Percentiles rank a stretch among this genome's conserved stretches.
phyloP scores from a whole-genome alignment of 2,797 vertebrate genomes.

The Clarias platycephalus region DNA sequence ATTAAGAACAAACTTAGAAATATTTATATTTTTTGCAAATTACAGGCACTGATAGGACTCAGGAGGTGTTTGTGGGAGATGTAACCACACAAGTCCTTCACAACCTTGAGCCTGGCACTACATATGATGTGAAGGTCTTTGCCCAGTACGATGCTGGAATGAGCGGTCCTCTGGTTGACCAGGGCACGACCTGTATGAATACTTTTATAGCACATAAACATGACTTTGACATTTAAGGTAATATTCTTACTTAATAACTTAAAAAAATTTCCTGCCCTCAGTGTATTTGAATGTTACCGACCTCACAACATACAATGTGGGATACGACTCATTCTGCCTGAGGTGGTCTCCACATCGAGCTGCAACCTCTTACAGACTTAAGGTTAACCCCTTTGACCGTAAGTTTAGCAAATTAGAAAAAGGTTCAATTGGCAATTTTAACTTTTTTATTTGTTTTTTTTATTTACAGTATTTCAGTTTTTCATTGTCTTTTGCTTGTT shows the following conservation, averaged over 20 bases:
- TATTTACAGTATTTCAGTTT: neutral
- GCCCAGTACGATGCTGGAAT: conserved; percentile 90
- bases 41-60: conserved; percentile 80
- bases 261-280: conserved; percentile 60
- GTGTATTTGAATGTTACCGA: conserved; percentile 95
- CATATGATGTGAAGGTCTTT: conserved; percentile 89
- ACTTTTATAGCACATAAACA: neutral
- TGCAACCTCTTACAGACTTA: conserved; percentile 95
- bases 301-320: conserved; percentile 86
- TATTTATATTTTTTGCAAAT: conserved; percentile 13
- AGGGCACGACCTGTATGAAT: conserved; percentile 92
- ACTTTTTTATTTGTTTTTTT: neutral
- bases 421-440: neutral
- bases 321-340: conserved; percentile 88
- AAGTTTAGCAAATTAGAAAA: conserved; percentile 52
- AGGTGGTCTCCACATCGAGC: conserved; percentile 90
- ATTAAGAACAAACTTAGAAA: neutral
- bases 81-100: conserved; percentile 86
- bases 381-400: conserved; percentile 87
- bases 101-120: conserved; percentile 91
- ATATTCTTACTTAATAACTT: neutral
- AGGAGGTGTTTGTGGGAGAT: conserved; percentile 90
- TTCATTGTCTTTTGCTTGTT: neutral
- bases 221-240: neutral
- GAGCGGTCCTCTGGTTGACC: conserved; percentile 84